Base-by-base conservation (phyloP, 2,797 vertebrate species). In the Propithecus perrieri region DNA sequence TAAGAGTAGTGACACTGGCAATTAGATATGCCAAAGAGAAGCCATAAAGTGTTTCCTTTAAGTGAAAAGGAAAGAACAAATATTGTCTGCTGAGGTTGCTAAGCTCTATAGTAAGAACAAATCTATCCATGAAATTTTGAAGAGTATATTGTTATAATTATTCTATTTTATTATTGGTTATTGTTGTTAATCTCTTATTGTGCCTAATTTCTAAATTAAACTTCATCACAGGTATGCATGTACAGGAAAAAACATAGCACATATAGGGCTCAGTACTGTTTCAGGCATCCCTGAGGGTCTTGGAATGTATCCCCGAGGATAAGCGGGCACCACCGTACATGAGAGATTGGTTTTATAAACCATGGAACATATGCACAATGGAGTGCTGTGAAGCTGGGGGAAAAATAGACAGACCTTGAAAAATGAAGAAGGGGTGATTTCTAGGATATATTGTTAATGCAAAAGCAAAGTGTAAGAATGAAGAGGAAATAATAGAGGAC, bases 301-400 rank as follows among this genome's bases (percentile, higher is more conserved):
- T 53, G 75, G 50, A 13, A 53, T 14, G 33, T 53, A 14, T 53
- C 48, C 48, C 48, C 22, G 11, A 78, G 48, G 33, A 53, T 24
- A 78, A 53, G 4, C 13, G 11, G 48, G 20, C 2, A 50, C 17
- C 35, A 35, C 33, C 2, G 1, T 20, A 14, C 1, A 1, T 50
- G 26, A 41, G 48, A 22, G 20, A 30, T 8, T 8, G 28, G 30
- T 50, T 85, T 85, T 41, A 59, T 48, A 48, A 78, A 9, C 18
- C 22, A 2, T 33, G 33, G 33, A 30, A 1, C 12, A 18, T 12
- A 24, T 8, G 18, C 5, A 6, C 41, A 48, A 38, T 3, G 7
- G n/a, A 55, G 50, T 61, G 4, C 14, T 20, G 13, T 61, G 65
- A 38, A 72, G 26, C 20, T 71, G 35, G 63, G 63, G 46, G 43